Evolutionary conservation across 2,888 invertebrate genomes (phyloP).

Genomic region (Antitype chi): DNA sequence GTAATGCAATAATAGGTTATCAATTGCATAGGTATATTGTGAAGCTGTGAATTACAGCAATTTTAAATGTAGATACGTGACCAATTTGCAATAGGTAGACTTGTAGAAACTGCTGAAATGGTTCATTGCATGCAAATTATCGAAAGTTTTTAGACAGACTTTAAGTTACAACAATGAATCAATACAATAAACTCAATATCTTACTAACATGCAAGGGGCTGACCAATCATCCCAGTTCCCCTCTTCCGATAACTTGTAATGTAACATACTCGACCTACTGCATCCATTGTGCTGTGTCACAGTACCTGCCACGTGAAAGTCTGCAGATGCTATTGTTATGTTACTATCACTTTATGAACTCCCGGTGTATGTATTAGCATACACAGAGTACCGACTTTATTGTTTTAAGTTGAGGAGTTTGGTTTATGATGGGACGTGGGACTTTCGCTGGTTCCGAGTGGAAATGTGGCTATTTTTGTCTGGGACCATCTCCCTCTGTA

Average conservation of each 20-base stretch:
- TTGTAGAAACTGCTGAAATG: neutral
- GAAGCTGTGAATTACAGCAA: neutral
- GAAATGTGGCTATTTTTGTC: conserved; percentile 17
- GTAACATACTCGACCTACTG: conserved; percentile 29
- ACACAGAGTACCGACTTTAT: conserved; percentile 40
- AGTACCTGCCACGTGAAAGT: conserved; percentile 55
- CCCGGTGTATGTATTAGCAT: conserved; percentile 52
- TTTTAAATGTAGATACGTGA: neutral
- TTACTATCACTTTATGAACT: conserved; percentile 53
- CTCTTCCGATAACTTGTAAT: neutral
- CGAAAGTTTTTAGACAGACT: neutral
- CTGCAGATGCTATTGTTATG: conserved; percentile 60
- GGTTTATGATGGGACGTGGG: conserved; percentile 47
- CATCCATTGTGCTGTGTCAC: conserved; percentile 20
- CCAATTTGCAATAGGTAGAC: neutral
- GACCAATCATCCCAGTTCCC: neutral
- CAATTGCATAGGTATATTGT: neutral
- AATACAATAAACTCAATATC: neutral
- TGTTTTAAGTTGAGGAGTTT: conserved; percentile 38
- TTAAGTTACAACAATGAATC: neutral
- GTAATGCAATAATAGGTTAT: neutral
- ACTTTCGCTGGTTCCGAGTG: conserved; percentile 35
- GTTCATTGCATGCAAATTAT: conserved; percentile 4
- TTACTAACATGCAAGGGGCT: conserved; percentile 28
- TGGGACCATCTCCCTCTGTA: neutral